Base-by-base conservation (phyloP, 2,113 vertebrate genomes). In the Cinclus mexicanus region DNA sequence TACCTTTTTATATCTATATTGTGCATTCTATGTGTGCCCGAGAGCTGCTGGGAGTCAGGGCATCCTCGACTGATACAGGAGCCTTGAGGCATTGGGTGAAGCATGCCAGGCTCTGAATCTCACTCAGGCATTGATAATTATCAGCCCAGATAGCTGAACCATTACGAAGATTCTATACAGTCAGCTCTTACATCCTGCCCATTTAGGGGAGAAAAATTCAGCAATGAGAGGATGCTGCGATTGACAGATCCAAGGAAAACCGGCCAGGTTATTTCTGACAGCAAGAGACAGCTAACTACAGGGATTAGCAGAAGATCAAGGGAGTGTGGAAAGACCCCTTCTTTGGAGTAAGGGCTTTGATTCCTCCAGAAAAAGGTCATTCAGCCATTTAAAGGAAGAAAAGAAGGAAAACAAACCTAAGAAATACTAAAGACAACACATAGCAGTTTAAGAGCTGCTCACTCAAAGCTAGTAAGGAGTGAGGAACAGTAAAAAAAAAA, bases 201-300 rank as follows among this genome's bases (percentile, higher is more conserved):
- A 41, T 95, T 79, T 95, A 97, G 94, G 94, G 94, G 35, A 96
- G 92, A 96, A 95, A 77, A 94, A 94, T 92, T 50, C 91, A 80
- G 82, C 69, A 33, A 17, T 5, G 68, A 69, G 57, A 81, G 85
- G 77, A 92, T 83, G 90, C 26, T 80, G 12, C 35, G 0, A 91
- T 89, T 52, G 78, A 93, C 63, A 91, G 76, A 69, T 47, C 63
- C 90, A 71, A 50, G 67, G 84, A 85, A 64, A 93, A 74, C 17
- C 80, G 67, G 86, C 55, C 22, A 88, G 83, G 90, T 93, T 87
- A 71, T 85, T 77, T 77, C 46, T 81, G 56, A 53, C 63, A 86
- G 90, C 64, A 69, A 70, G 75, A 70, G 63, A 63, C 14, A 33
- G 71, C 68, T 57, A 47, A 87, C 41, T 28, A 15, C 35, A 14